phyloP scores from a whole-genome alignment of 2,113 vertebrate species.

The Corythornis cristatus region DNA sequence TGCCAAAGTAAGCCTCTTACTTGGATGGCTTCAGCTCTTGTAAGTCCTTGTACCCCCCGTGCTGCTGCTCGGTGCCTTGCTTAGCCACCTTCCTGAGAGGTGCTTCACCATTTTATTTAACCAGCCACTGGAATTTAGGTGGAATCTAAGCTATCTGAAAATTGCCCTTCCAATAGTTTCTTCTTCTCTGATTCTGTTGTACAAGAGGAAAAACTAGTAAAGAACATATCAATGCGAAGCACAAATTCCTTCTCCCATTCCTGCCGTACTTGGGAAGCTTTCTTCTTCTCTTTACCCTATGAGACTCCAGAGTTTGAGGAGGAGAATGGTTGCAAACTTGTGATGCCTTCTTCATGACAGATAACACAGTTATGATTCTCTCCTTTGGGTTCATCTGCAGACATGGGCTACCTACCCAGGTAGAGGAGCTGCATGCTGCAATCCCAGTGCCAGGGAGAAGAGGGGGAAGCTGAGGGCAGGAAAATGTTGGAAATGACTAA shows the following conservation, averaged over 20 bases:
- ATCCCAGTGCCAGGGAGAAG: neutral
- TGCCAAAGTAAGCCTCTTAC: neutral
- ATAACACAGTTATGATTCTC: neutral
- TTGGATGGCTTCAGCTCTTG: neutral
- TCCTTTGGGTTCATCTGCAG: neutral
- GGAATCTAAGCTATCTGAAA: slow-evolving; percentile 59
- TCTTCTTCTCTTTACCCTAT: neutral
- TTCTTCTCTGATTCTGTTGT: neutral
- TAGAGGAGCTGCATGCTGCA: neutral
- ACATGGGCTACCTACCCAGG: neutral
- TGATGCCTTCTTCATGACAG: neutral
- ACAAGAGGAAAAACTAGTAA: neutral
- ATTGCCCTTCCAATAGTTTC: neutral
- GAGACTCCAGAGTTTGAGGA: neutral
- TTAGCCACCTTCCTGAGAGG: neutral
- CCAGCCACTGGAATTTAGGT: neutral
- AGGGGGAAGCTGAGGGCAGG: neutral
- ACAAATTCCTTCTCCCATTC: slow-evolving; percentile 49
- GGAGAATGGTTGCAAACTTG: neutral
- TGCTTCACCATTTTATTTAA: slow-evolving; percentile 26
- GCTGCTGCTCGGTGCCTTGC: neutral
- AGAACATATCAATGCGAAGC: neutral
- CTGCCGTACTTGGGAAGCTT: slow-evolving; percentile 28
- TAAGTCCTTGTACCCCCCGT: neutral
- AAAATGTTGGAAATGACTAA: neutral